Evolutionary conservation across 2,888 invertebrate species (phyloP), one percentile per base, ranked within the genome.

Genomic region (Ethmia dodecea): DNA sequence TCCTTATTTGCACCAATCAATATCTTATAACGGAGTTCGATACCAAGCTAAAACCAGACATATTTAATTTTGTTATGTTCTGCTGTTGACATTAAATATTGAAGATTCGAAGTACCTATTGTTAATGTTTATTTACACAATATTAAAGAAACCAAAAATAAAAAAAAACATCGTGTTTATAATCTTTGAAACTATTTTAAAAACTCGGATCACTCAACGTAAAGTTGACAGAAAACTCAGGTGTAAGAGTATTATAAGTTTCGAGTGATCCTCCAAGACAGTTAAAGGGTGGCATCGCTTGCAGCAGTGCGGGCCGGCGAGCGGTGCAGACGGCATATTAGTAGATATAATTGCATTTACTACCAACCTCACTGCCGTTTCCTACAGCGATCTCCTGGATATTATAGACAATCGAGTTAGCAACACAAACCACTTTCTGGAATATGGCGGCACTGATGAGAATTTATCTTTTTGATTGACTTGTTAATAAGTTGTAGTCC

Each of bases 1-100:
- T 86, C 84, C 83, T 84, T 86, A 84, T 86, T 86, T 84, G 83
- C 72, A 69, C 70, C 81, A 83, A 86, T 86, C 86, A 77, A 84
- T 84, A 83, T 73, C 74, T 67, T 77, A 73, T 75, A 73, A 74
- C 68, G 71, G 62, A 75, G 74, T 69, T 55, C 62, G 69, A 78
- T 79, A 77, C 65, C 59, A 47, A 49, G 48, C 52, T 55, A 49
- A 59, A 56, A 47, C 48, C 40, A 57, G 50, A 66, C 52, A 55
- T 35, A 24, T 34, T 39, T 35, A 32, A 35, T 36, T 33, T n/a
- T n/a, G n/a, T n/a, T n/a, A n/a, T n/a, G n/a, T n/a, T n/a, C n/a
- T n/a, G n/a, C n/a, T n/a, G n/a, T n/a, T n/a, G n/a, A n/a, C n/a
- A n/a, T n/a, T n/a, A n/a, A n/a, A n/a, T n/a, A n/a, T n/a, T n/a